phyloP scores from a whole-genome alignment of 2,888 invertebrate genomes.

The Cactoblastis cactorum region DNA sequence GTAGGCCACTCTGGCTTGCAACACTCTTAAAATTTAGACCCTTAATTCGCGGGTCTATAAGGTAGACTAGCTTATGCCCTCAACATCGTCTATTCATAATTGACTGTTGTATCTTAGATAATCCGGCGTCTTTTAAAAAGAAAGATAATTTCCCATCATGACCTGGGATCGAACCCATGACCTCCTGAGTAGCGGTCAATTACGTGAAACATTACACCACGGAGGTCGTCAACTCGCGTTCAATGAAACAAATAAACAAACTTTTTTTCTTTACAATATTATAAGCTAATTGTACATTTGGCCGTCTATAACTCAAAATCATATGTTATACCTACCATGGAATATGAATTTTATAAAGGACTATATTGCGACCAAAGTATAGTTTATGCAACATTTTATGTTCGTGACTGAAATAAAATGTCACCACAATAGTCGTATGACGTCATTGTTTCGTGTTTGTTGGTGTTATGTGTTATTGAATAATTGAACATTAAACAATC shows the following conservation, averaged over 20 bases:
- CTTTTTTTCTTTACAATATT: background rate
- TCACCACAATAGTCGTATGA: background rate
- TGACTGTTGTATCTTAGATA: too few species aligned
- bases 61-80: too few species aligned
- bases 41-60: background rate
- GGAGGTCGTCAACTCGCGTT: too few species aligned
- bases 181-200: too few species aligned
- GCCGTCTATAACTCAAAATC: background rate
- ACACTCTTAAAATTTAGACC: background rate
- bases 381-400: constrained; percentile 1
- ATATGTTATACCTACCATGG: background rate
- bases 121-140: too few species aligned
- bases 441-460: background rate
- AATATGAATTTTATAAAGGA: background rate
- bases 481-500: background rate
- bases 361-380: background rate
- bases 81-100: too few species aligned
- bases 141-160: too few species aligned
- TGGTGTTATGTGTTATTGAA: background rate
- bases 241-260: too few species aligned
- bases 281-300: background rate
- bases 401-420: constrained; percentile 4
- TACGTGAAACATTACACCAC: too few species aligned
- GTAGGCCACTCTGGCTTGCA: background rate
- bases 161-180: too few species aligned